Percentiles rank a stretch among this genome's conserved stretches.
phyloP scores from a whole-genome alignment of 2,113 vertebrate genomes.

The Esox niger region DNA sequence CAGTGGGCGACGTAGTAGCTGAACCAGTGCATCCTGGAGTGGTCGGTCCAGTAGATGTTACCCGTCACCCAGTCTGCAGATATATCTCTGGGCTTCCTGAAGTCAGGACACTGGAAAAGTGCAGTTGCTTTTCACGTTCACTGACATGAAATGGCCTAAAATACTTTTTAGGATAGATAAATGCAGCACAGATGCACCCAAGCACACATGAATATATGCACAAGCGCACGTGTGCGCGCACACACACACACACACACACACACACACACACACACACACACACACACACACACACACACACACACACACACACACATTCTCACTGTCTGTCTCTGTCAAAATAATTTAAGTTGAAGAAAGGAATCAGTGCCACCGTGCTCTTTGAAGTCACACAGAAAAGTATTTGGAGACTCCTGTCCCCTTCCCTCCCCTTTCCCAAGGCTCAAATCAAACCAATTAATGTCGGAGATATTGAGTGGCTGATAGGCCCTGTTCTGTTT shows the following conservation, averaged over 20 bases:
- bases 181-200: too few relatives aligned
- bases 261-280: not conserved
- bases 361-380: not conserved
- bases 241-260: not conserved
- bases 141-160: not conserved
- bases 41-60: constrained; percentile 86
- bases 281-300: not conserved
- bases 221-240: not conserved
- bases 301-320: not conserved
- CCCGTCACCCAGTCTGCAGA: constrained; percentile 86
- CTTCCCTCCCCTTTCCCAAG: not conserved
- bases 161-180: too few relatives aligned
- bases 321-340: too few relatives aligned
- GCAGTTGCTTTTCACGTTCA: not conserved
- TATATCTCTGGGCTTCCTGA: constrained; percentile 80
- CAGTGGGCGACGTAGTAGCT: constrained; percentile 84
- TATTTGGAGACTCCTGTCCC: not conserved
- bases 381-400: constrained; percentile 10
- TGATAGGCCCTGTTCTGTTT: not conserved
- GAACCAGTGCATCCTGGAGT: constrained; percentile 86
- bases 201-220: too few relatives aligned
- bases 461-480: not conserved
- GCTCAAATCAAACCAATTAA: constrained; percentile 17
- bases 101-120: constrained; percentile 78
- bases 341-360: not conserved